These are phyloP conservation scores for Oppia nitens DNA, from an alignment of 1,140 invertebrate genomes.

Conservation along the genomic window DNA sequence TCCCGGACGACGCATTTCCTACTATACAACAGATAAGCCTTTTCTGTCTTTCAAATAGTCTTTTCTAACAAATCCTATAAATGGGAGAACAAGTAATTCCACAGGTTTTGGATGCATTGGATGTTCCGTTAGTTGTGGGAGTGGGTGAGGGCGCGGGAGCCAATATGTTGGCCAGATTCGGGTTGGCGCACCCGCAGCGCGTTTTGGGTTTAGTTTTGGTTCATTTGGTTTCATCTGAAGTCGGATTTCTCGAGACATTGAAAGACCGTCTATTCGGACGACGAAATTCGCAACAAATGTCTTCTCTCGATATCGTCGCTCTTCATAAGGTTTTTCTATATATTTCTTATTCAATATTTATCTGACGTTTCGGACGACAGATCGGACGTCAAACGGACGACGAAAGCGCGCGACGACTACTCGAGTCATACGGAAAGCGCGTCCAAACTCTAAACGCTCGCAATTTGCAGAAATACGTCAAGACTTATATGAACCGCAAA, in stretches of 20 bases:
- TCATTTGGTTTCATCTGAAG: conserved; percentile 70
- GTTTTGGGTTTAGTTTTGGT: conserved; percentile 61
- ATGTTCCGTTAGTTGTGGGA: conserved; percentile 21
- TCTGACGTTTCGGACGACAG: background rate
- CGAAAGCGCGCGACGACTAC: background rate
- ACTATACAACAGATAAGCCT: conserved; percentile 40
- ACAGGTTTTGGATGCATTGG: conserved; percentile 16
- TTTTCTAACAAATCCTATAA: conserved; percentile 24
- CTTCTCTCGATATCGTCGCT: conserved; percentile 6
- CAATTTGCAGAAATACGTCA: conserved; percentile 64
- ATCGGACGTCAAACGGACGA: background rate
- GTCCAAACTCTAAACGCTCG: conserved; percentile 54
- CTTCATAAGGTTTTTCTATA: conserved; percentile 4
- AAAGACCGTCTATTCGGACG: conserved; percentile 44
- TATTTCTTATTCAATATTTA: background rate
- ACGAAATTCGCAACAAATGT: conserved; percentile 3
- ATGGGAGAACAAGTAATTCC: conserved; percentile 65
- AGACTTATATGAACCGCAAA: conserved; percentile 50
- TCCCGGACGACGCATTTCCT: conserved; percentile 58
- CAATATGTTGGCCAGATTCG: conserved; percentile 24
- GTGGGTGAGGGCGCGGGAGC: conserved; percentile 26
- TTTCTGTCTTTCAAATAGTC: background rate
- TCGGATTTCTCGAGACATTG: conserved; percentile 68
- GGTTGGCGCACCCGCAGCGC: conserved; percentile 49
- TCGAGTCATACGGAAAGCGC: conserved; percentile 7